A percentile compares a stretch with the other conserved stretches of the same genome.
Conservation (phyloP, 1,140 invertebrate genomes). For the Macrocentrus cingulum region DNA sequence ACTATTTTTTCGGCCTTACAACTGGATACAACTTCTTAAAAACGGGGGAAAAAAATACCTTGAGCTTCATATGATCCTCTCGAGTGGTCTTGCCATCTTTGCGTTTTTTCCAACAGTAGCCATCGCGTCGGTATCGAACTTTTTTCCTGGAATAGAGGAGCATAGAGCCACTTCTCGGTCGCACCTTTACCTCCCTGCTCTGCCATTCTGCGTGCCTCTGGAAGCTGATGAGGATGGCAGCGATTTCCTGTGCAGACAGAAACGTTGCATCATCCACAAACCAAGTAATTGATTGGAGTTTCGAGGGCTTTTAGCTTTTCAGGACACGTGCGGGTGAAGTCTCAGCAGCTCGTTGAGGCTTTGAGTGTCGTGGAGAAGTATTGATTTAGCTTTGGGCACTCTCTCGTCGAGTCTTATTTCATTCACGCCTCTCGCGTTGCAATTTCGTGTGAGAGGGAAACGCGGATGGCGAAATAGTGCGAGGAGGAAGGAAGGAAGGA, state of each 20-base stretch:
- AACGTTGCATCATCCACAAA: conserved; percentile 16
- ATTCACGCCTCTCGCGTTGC: conserved; percentile 25
- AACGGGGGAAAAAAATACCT: no score
- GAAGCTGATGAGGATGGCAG: conserved; percentile 94
- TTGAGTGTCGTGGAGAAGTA: conserved; percentile 22
- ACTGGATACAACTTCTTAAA: not conserved
- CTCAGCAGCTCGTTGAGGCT: not conserved
- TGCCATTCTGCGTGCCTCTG: conserved; percentile 95
- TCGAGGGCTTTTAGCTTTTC: conserved; percentile 4
- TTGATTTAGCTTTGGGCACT: conserved; percentile 29
- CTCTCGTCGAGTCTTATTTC: conserved; percentile 24
- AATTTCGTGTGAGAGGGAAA: not conserved
- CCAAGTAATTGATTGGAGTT: conserved; percentile 12
- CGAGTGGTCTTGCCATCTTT: conserved; percentile 97
- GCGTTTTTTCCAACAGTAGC: conserved; percentile 98
- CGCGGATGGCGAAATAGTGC: conserved; percentile 11
- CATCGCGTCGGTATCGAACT: conserved; percentile 93
- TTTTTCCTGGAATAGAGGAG: conserved; percentile 94
- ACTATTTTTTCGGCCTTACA: no score
- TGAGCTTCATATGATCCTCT: conserved; percentile 99
- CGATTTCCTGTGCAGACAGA: conserved; percentile 86
- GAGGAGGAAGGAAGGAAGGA: conserved; percentile 7
- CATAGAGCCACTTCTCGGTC: conserved; percentile 96
- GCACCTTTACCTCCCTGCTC: conserved; percentile 94
- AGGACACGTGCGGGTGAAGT: conserved; percentile 4